Conservation (phyloP, 92 coral and sea anemone genomes). For the Porites cylindrica region DNA sequence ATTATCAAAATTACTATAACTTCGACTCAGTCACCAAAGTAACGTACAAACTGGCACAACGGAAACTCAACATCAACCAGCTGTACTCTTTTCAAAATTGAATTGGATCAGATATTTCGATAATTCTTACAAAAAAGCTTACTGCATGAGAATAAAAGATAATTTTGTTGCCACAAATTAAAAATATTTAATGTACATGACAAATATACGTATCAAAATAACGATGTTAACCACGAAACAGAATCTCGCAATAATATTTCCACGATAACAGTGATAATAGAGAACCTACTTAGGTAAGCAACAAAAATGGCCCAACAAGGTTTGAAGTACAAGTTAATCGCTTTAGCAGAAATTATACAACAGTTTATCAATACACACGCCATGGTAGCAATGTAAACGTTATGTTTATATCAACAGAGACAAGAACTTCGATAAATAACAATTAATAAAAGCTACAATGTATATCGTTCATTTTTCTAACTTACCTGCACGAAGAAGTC, state of each 20-base stretch:
- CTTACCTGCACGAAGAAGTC: constrained; percentile 94
- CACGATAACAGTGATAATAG: not conserved
- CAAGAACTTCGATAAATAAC: constrained; percentile 35
- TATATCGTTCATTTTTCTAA: constrained; percentile 1
- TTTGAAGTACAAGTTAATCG: constrained; percentile 3
- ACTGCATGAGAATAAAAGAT: not conserved
- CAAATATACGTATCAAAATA: too few relatives aligned
- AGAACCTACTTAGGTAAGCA: not conserved
- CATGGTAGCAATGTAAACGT: constrained; percentile 7
- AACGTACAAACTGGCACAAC: not conserved
- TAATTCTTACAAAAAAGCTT: not conserved
- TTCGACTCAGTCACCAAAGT: not conserved
- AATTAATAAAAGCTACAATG: not conserved
- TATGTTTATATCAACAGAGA: constrained; percentile 23
- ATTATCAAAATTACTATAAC: not conserved
- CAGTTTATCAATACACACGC: not conserved
- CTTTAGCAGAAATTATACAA: constrained; percentile 7
- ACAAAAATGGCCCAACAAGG: not conserved
- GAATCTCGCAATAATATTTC: not conserved
- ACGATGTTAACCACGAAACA: not conserved
- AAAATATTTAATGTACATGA: too few relatives aligned
- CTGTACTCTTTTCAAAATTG: too few relatives aligned
- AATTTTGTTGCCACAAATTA: not conserved
- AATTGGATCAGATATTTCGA: too few relatives aligned
- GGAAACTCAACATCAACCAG: too few relatives aligned